Base-by-base conservation (phyloP, 2,797 vertebrate genomes). In the Neoniphon sammara region DNA sequence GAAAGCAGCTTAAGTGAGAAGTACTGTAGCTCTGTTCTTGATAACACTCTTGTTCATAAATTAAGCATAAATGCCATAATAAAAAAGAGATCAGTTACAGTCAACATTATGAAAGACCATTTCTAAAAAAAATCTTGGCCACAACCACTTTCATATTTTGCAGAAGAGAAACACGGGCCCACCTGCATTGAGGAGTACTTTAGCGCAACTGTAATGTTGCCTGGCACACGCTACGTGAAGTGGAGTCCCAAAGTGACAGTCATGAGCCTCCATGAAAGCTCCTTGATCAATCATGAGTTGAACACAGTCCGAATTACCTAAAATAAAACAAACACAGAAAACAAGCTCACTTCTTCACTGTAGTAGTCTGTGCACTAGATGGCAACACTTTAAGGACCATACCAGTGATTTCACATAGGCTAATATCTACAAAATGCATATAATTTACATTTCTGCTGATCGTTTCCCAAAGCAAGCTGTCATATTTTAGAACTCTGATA, bases 141-240 rank as follows among this genome's bases (percentile, higher is more conserved):
- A 8, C 8, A 50, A 20, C 20, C 20, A 18, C 46, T 20, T 11
- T 50, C n/a, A 50, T 7, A 7, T 18, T 49, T 34, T 39, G n/a
- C 36, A 15, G 17, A 65, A 42, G 14, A 27, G 21, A 58, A 39
- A 20, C 9, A 34, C 2, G 1, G 15, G 71, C 85, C 85, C 85
- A 97, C 97, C 97, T 90, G 96, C 95, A 63, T 92, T 94, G 27
- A 99, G 96, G 69, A 99, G 93, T 73, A 95, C 84, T 87, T 96
- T 97, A 27, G 92, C 95, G 17, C 98, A 99, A 75, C 96, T 93
- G 60, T 95, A 91, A 64, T 97, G 95, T 68, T 97, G 94, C 62
- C 94, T 91, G 73, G 95, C 95, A 53, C 98, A 99, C 27, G 97
- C 96, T 0, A 98, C 96, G 0, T 98, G 97, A 46, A 99, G 92